Evolutionary conservation across 2,888 invertebrate genomes (phyloP).

Genomic region (Crossocerus cetratus): DNA sequence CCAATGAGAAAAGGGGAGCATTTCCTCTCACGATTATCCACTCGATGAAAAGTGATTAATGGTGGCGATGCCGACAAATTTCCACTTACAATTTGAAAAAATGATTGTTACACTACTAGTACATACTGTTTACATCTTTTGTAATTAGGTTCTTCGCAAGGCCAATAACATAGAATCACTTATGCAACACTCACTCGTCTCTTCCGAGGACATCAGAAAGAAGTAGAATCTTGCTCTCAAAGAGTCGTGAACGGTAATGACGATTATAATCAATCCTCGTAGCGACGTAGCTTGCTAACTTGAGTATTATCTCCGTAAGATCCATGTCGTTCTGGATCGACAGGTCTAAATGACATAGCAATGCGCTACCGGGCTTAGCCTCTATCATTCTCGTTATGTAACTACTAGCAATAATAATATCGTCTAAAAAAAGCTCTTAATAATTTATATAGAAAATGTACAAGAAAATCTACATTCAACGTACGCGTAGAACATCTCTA

Average conservation of each 20-base stretch:
- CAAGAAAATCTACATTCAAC: constrained; percentile 75
- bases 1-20: too few relatives aligned
- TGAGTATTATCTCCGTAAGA: neutral
- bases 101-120: too few relatives aligned
- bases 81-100: too few relatives aligned
- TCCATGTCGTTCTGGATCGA: constrained; percentile 29
- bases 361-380: constrained; percentile 51
- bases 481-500: constrained; percentile 68
- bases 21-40: too few relatives aligned
- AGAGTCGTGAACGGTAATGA: neutral
- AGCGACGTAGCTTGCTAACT: neutral
- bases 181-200: neutral
- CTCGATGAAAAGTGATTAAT: too few relatives aligned
- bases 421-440: constrained; percentile 64
- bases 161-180: neutral
- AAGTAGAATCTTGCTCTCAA: neutral
- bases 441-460: constrained; percentile 73
- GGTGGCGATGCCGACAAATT: too few relatives aligned
- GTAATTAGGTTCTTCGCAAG: too few relatives aligned
- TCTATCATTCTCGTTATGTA: constrained; percentile 44
- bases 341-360: constrained; percentile 36
- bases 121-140: too few relatives aligned
- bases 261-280: neutral
- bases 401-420: constrained; percentile 52
- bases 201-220: constrained; percentile 1